A percentile compares a stretch with the other conserved stretches of the same genome.
Conservation (phyloP, 2,888 invertebrate species). For the Platynereis dumerilii region DNA sequence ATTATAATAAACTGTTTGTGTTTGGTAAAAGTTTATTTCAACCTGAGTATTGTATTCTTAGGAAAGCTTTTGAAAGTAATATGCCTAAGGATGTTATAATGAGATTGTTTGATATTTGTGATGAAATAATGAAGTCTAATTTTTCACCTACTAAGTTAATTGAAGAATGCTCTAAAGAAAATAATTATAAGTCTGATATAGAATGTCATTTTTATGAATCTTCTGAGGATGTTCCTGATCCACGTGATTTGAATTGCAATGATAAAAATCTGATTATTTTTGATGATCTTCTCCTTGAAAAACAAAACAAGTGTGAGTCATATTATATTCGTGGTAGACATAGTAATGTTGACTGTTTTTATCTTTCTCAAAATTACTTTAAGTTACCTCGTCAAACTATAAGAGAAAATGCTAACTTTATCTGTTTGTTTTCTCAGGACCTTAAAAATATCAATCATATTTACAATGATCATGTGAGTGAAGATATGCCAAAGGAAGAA, state of each 20-base stretch:
- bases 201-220: slow-evolving; percentile 5
- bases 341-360: slow-evolving; percentile 12
- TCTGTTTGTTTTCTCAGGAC: slow-evolving; percentile 17
- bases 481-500: neutral
- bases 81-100: no score
- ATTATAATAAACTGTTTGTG: no score
- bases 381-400: slow-evolving; percentile 19
- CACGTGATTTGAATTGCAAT: slow-evolving; percentile 12
- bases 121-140: neutral
- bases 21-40: no score
- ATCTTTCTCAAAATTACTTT: slow-evolving; percentile 26
- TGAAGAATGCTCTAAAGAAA: slow-evolving; percentile 3
- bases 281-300: slow-evolving; percentile 22
- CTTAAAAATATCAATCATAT: slow-evolving; percentile 14
- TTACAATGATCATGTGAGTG: slow-evolving; percentile 14
- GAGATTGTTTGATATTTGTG: no score
- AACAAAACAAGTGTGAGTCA: slow-evolving; percentile 12
- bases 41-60: no score
- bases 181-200: neutral
- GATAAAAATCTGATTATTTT: slow-evolving; percentile 25
- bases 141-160: neutral
- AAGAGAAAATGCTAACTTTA: slow-evolving; percentile 15
- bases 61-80: no score
- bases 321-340: slow-evolving; percentile 17
- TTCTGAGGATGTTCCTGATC: slow-evolving; percentile 20